These are phyloP conservation scores for Periophthalmus modestus DNA, from an alignment of 2,113 vertebrate species.

Conservation along the genomic window DNA sequence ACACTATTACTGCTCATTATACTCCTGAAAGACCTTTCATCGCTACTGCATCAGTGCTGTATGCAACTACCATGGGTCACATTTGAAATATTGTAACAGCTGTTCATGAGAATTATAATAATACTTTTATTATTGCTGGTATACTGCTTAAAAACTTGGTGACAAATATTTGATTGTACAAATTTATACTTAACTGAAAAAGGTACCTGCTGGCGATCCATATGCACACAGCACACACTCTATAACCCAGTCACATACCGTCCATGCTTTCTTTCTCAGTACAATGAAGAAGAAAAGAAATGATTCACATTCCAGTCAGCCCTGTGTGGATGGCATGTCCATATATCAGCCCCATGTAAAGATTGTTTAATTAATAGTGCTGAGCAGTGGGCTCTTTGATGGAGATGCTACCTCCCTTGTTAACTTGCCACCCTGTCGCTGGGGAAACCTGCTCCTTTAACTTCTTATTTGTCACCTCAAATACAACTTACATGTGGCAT, in stretches of 20 bases:
- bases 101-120: too few species aligned
- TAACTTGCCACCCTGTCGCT: neutral
- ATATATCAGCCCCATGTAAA: slow-evolving; percentile 16
- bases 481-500: too few species aligned
- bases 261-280: neutral
- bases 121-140: too few species aligned
- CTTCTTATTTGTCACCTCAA: too few species aligned
- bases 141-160: too few species aligned
- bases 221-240: neutral
- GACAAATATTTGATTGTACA: too few species aligned
- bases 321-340: slow-evolving; percentile 12
- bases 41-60: too few species aligned
- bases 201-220: neutral
- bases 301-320: slow-evolving; percentile 14
- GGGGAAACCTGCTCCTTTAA: neutral
- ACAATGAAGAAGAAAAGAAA: neutral
- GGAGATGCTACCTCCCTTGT: neutral
- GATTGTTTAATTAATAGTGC: slow-evolving; percentile 6
- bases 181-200: too few species aligned
- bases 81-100: too few species aligned
- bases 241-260: neutral
- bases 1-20: too few species aligned
- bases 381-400: neutral
- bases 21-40: too few species aligned
- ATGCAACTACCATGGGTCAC: too few species aligned